These are phyloP conservation scores for Stegophylla sp. DNA, from an alignment of 2,888 invertebrate species.

Conservation along the genomic window DNA sequence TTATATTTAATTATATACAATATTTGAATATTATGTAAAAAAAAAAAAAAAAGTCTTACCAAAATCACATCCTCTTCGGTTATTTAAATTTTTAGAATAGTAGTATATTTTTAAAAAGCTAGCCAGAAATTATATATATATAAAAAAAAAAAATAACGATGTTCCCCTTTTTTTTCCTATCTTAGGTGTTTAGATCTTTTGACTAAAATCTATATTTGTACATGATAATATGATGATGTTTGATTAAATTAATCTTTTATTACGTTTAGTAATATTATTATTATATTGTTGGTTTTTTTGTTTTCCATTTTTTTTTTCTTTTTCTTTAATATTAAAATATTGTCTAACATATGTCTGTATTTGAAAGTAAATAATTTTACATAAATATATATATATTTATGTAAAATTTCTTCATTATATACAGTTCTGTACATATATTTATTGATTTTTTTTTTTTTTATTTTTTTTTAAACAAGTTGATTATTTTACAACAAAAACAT, in stretches of 20 bases:
- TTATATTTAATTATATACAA: slow-evolving; percentile 23
- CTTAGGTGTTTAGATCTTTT: slow-evolving; percentile 5
- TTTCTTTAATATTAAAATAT: not conserved
- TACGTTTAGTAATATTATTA: slow-evolving; percentile 23
- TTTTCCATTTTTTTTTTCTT: slow-evolving; percentile 10
- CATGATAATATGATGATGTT: no score
- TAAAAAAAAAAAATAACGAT: no score
- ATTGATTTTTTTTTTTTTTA: no score
- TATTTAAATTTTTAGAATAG: slow-evolving; percentile 32
- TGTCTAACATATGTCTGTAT: slow-evolving; percentile 12
- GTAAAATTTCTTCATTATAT: slow-evolving; percentile 11
- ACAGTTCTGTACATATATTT: slow-evolving; percentile 18
- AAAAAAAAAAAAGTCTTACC: not conserved
- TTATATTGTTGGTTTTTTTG: slow-evolving; percentile 42
- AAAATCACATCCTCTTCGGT: slow-evolving; percentile 4
- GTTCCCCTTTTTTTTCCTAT: not conserved
- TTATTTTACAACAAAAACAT: slow-evolving; percentile 41
- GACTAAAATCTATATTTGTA: slow-evolving; percentile 25
- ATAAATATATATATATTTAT: slow-evolving; percentile 23
- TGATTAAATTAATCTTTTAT: slow-evolving; percentile 36
- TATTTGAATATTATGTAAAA: not conserved
- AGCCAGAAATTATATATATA: not conserved
- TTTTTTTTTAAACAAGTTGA: no score
- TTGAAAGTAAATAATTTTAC: slow-evolving; percentile 23
- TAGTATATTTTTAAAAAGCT: slow-evolving; percentile 31